Percentiles rank a stretch among this genome's conserved stretches.
Conservation (phyloP, 2,888 invertebrate genomes). For the Lepidochitona cinerea region DNA sequence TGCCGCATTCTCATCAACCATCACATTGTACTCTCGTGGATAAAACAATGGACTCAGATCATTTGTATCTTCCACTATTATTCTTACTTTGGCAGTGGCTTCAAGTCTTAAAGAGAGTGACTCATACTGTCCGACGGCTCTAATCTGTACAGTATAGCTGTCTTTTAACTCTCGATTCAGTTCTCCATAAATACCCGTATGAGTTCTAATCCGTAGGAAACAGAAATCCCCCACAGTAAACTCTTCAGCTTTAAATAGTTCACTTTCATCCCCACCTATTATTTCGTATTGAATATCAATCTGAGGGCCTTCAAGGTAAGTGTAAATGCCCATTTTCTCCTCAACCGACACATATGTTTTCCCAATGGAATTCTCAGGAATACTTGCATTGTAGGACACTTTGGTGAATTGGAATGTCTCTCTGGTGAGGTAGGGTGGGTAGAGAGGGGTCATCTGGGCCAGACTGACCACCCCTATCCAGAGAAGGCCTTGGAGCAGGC, state of each 20-base stretch:
- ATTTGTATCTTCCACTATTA: slow-evolving; percentile 69
- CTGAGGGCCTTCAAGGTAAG: slow-evolving; percentile 66
- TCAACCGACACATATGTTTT: slow-evolving; percentile 84
- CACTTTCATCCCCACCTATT: slow-evolving; percentile 86
- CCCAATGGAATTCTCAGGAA: slow-evolving; percentile 73
- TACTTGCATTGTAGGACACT: slow-evolving; percentile 60
- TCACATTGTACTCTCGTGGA: slow-evolving; percentile 87
- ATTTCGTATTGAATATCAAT: slow-evolving; percentile 85
- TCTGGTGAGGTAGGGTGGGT: not conserved
- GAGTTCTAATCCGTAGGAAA: slow-evolving; percentile 90
- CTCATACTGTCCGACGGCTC: slow-evolving; percentile 75
- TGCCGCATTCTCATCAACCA: slow-evolving; percentile 90
- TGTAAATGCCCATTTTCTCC: slow-evolving; percentile 83
- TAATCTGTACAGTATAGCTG: slow-evolving; percentile 83
- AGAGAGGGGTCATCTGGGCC: not conserved
- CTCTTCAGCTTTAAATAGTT: slow-evolving; percentile 94
- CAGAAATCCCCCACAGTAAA: slow-evolving; percentile 93
- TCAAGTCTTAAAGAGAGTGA: slow-evolving; percentile 71
- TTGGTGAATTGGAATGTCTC: slow-evolving; percentile 58
- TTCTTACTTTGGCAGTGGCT: slow-evolving; percentile 73
- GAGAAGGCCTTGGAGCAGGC: slow-evolving; percentile 3
- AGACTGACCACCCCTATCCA: not conserved
- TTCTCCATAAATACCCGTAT: slow-evolving; percentile 88
- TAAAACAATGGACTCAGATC: slow-evolving; percentile 95
- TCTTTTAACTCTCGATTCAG: slow-evolving; percentile 94